Conservation (phyloP, 2,888 invertebrate genomes). For the Chydorus sphaericus region DNA sequence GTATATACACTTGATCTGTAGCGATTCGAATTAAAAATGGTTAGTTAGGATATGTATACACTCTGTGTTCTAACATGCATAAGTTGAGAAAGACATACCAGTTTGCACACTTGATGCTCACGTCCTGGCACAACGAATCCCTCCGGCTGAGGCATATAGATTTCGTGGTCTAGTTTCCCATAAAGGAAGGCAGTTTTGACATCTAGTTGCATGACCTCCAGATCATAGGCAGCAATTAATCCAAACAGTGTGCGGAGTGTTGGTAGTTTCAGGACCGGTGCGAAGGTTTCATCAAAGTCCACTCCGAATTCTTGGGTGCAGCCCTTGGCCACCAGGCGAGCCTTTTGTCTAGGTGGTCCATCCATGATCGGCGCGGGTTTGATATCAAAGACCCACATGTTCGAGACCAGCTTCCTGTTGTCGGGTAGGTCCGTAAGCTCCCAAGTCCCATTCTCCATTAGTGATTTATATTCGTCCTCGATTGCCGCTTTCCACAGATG, state of each 20-base stretch:
- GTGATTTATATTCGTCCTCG: not conserved
- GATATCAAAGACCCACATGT: not conserved
- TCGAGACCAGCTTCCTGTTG: not conserved
- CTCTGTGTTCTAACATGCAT: too few relatives aligned
- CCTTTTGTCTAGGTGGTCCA: not conserved
- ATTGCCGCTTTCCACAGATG: not conserved
- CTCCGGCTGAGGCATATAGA: not conserved
- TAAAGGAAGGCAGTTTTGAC: constrained; percentile 1
- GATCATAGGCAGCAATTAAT: not conserved
- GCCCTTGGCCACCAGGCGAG: not conserved
- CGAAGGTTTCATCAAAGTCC: not conserved
- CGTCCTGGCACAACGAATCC: not conserved
- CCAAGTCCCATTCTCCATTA: not conserved
- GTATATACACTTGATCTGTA: not conserved
- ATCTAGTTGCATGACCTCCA: not conserved
- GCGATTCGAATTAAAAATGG: not conserved
- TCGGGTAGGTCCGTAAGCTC: not conserved
- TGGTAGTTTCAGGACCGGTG: not conserved
- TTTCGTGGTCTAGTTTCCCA: not conserved
- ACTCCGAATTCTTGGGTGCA: not conserved
- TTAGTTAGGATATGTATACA: not conserved
- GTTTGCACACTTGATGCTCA: not conserved
- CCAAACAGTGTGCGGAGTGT: not conserved
- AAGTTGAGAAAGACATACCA: too few relatives aligned
- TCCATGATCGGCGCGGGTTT: not conserved